Evolutionary conservation across 2,113 vertebrate species (phyloP), one percentile per base, ranked within the genome.

Genomic region (Tachysurus vachellii): DNA sequence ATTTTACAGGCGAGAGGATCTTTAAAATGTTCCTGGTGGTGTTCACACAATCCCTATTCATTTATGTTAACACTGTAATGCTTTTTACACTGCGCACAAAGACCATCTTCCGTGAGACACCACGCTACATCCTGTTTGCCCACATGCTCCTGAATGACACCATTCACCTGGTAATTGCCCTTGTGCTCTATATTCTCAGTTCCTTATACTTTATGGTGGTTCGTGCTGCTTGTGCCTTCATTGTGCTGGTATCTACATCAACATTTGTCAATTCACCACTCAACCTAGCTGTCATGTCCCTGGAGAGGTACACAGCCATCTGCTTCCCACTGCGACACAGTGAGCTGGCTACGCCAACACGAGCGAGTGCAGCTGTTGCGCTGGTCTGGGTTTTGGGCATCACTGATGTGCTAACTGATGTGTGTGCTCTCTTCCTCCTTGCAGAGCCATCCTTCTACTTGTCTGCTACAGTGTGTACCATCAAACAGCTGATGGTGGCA

Each of bases 321-420:
- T 91, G 89, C 90, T 87, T 88, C 76, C 90, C 89, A 2, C 54
- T 91, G 82, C 68, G 85, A 13, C 90, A 91, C 80, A 80, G 82
- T 26, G 88, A 89, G 64, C 61, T 89, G 31, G 80, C 89, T 61
- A 90, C 88, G 3, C 53, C 83, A 0, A 10, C 10, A 11, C 75
- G 86, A 26, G 85, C 68, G 21, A 19, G 31, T 6, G 8, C 61
- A 2, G 84, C 84, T 59, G 87, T 90, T 16, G 75, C 19, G 2
- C 8, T 88, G 4, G 28, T 89, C 16, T 90, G 90, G 90, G 66
- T 77, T 14, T 59, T 86, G 19, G 85, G 86, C 66, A 73, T 59
- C 23, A 5, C 73, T 73, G 76, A 87, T 23, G 64, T 82, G 61
- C 42, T 90, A 53, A 83, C 47, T 11, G 86, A 89, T n/a, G 44